These are phyloP conservation scores for Sorex maritimensis DNA, from an alignment of 2,797 vertebrate genomes.

Conservation along the genomic window DNA sequence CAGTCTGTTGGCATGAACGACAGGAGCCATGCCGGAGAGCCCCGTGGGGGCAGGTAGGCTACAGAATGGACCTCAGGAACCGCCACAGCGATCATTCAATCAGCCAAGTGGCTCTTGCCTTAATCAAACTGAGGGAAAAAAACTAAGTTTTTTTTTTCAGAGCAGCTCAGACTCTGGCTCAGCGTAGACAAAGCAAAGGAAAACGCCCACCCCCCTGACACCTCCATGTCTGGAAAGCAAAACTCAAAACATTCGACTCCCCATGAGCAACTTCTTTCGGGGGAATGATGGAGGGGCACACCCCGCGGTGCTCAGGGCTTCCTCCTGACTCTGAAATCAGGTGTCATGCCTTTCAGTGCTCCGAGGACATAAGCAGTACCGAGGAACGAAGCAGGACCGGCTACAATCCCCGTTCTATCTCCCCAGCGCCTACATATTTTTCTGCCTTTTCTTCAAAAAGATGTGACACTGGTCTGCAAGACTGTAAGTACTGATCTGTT, in stretches of 20 bases:
- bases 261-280: neutral
- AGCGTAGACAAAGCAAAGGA: neutral
- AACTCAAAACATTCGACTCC: rapidly evolving
- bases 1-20: constrained; percentile 74
- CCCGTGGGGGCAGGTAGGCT: constrained; percentile 32
- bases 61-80: constrained; percentile 47
- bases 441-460: no score
- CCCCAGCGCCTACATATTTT: neutral
- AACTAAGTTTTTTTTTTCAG: neutral
- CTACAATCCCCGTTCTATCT: no score
- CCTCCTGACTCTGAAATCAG: no score
- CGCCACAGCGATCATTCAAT: neutral
- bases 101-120: constrained; percentile 47
- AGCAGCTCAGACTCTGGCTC: neutral
- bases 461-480: no score
- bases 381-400: neutral
- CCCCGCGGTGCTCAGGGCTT: neutral
- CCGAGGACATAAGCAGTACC: neutral
- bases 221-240: neutral
- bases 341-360: neutral
- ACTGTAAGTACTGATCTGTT: no score
- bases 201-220: neutral
- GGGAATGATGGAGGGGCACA: neutral
- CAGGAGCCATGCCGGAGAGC: constrained; percentile 60
- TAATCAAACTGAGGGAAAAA: neutral